phyloP scores from a whole-genome alignment of 2,797 vertebrate species.

The Fistularia tabacaria region DNA sequence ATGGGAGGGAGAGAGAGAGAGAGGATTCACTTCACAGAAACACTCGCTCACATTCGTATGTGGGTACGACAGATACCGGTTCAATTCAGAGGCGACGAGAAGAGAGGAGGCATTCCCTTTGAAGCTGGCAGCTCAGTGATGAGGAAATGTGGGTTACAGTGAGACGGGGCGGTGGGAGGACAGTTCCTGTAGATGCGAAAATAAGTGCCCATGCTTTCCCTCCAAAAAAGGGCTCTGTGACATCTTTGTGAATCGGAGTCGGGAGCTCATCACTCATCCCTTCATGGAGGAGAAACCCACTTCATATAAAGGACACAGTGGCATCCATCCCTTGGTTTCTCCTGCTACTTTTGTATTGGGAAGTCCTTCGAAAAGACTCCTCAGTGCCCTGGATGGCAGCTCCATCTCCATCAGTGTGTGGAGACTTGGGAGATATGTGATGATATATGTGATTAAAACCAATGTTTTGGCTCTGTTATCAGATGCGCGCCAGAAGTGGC shows the following conservation, averaged over 20 bases:
- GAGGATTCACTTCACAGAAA: conserved; percentile 37
- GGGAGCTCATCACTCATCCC: too few species aligned
- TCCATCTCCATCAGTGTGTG: not conserved
- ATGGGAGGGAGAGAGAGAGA: conserved; percentile 8
- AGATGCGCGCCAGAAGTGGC: too few species aligned
- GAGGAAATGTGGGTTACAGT: conserved; percentile 51
- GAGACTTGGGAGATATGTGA: too few species aligned
- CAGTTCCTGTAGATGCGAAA: conserved; percentile 16
- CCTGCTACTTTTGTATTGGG: too few species aligned
- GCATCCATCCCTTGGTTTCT: too few species aligned
- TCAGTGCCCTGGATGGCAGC: conserved; percentile 1
- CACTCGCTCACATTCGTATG: conserved; percentile 9
- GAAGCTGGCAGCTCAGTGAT: conserved; percentile 41
- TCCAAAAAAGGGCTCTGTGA: conserved; percentile 3
- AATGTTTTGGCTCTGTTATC: too few species aligned
- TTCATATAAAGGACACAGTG: too few species aligned
- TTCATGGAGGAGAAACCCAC: not conserved
- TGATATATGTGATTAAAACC: too few species aligned
- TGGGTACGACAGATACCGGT: conserved; percentile 10
- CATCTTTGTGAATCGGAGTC: not conserved
- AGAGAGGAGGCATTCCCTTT: conserved; percentile 57
- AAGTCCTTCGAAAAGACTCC: not conserved
- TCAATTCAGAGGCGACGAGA: conserved; percentile 29
- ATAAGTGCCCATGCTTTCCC: not conserved
- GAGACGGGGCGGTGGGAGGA: conserved; percentile 19